Evolutionary conservation across 2,888 invertebrate species (phyloP).

Genomic region (Penaeus monodon): DNA sequence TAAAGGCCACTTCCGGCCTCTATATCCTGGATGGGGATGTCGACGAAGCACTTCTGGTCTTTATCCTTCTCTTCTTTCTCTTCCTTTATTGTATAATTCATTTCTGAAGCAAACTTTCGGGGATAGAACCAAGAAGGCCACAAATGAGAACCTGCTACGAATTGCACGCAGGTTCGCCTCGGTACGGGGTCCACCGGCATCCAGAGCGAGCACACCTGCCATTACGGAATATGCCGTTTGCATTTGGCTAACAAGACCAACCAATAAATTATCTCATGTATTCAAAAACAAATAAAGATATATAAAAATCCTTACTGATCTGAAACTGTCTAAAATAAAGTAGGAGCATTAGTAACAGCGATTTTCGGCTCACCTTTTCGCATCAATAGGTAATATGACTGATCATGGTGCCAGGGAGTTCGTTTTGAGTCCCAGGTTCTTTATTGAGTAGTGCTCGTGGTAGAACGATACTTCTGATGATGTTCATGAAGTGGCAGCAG

Average conservation of each 20-base stretch:
- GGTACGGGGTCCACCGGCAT: conserved; percentile 68
- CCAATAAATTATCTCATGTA: neutral
- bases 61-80: neutral
- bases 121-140: conserved; percentile 67
- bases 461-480: conserved; percentile 67
- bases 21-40: conserved; percentile 66
- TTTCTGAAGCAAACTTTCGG: conserved; percentile 67
- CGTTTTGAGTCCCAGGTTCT: conserved; percentile 67
- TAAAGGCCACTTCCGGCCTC: conserved; percentile 65
- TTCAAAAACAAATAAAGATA: neutral
- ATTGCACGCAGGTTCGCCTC: conserved; percentile 66
- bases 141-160: conserved; percentile 68
- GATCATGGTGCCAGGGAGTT: conserved; percentile 69
- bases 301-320: neutral
- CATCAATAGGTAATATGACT: conserved; percentile 68
- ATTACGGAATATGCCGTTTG: neutral
- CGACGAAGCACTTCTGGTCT: conserved; percentile 48
- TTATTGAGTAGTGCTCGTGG: conserved; percentile 68
- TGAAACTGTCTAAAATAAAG: too few relatives aligned
- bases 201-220: conserved; percentile 67
- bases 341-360: neutral
- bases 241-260: neutral
- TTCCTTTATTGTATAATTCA: conserved; percentile 65
- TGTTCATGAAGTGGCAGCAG: conserved; percentile 67
- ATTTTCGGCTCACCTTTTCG: conserved; percentile 22